Evolutionary conservation across 1,140 invertebrate species (phyloP), one percentile per base, ranked within the genome.

Genomic region (Nasonia longicornis): DNA sequence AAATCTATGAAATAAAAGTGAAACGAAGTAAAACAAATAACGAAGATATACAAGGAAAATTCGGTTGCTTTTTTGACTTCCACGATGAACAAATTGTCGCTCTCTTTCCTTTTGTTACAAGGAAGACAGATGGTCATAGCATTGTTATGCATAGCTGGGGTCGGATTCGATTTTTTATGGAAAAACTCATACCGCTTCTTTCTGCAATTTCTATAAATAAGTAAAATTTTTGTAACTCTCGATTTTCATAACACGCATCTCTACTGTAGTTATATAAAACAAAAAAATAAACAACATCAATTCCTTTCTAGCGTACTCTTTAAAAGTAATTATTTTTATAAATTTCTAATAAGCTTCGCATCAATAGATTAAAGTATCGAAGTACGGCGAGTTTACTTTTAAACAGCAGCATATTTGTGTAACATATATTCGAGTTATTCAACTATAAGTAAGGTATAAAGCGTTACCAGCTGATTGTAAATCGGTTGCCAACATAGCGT

Each of bases 21-120:
- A 79, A 79, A 73, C 29, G 48, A 64, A 81, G 52, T 76, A 64
- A 64, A 78, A 69, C 16, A 77, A 84, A 78, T 63, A 26, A 72
- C 58, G 48, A 76, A 76, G 58, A 38, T 38, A 73, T 73, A 73
- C 70, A 73, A 73, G 38, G 38, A 79, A 79, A 58, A 73, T 75
- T 84, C 83, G 78, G 80, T 82, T 20, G 69, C 45, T 84, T 84
- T 84, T 83, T 84, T 64, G 6, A 77, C 67, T 77, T 48, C 22
- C 22, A 77, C 74, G 74, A 72, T 72, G 67, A 66, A 77, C 76
- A 77, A 71, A 77, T 81, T 77, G 74, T 81, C 74, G 80, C 80
- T 77, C 80, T 77, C 26, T 64, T 72, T 10, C 26, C 71, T 71
- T 81, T 8, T 16, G 38, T 80, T 76, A 22, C 12, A 70, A 42